Conservation (phyloP, 2,113 vertebrate species). For the Cyrtonyx montezumae region DNA sequence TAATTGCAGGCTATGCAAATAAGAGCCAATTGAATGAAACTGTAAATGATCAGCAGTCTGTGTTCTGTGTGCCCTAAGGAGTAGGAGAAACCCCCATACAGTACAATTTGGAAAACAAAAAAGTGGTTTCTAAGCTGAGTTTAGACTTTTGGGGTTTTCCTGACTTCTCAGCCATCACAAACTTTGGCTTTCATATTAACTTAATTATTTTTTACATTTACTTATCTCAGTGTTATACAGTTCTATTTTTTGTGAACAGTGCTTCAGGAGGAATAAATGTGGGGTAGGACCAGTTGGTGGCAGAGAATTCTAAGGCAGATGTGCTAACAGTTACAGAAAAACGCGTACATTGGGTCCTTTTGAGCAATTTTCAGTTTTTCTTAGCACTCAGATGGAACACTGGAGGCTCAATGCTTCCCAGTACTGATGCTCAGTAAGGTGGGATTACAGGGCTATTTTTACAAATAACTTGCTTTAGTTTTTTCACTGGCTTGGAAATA, state of each 20-base stretch:
- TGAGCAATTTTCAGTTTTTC: not conserved
- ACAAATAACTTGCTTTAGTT: not conserved
- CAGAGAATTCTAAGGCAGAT: not conserved
- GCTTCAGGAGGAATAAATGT: not conserved
- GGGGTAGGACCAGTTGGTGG: not conserved
- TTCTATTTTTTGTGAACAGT: not conserved
- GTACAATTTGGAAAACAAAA: not conserved
- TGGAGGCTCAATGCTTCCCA: not conserved
- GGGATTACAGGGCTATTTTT: not conserved
- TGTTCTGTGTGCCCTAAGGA: not conserved
- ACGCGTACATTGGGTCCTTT: not conserved
- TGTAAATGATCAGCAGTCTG: not conserved
- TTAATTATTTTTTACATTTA: not conserved
- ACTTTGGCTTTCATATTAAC: not conserved
- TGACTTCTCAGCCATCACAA: not conserved
- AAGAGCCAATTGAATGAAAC: not conserved
- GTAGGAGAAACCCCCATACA: accelerated
- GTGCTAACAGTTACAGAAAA: not conserved
- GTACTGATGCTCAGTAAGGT: not conserved
- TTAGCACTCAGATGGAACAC: not conserved
- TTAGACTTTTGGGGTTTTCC: not conserved
- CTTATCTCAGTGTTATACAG: not conserved
- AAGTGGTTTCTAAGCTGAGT: not conserved
- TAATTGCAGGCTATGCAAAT: not conserved
- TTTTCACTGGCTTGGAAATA: not conserved